These are phyloP conservation scores for Drosophila subpulchrella DNA, from an alignment of 1,140 invertebrate species.

Conservation along the genomic window DNA sequence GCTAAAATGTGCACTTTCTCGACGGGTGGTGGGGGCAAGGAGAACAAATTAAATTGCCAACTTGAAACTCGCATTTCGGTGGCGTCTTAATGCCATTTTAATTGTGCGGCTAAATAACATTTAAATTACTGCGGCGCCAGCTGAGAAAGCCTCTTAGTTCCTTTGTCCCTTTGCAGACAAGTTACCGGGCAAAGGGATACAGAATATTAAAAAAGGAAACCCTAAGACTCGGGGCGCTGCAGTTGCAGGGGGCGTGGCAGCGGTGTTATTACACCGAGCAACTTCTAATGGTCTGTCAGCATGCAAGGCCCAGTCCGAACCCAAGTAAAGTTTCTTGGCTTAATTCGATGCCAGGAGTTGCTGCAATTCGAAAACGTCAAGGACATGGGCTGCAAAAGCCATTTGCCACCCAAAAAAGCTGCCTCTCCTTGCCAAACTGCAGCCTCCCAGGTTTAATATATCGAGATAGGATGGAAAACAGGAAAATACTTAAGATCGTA, in stretches of 20 bases:
- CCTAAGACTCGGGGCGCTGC: slow-evolving; percentile 1
- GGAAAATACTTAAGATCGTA: not conserved
- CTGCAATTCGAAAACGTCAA: slow-evolving; percentile 41
- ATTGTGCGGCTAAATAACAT: slow-evolving; percentile 78
- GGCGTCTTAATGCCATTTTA: slow-evolving; percentile 73
- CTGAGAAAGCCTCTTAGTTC: slow-evolving; percentile 15
- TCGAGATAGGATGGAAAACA: not conserved
- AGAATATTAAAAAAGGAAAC: not conserved
- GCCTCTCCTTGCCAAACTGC: slow-evolving; percentile 7
- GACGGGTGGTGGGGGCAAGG: not conserved
- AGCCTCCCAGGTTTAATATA: slow-evolving; percentile 21
- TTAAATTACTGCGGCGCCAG: slow-evolving; percentile 77
- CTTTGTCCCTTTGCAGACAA: slow-evolving; percentile 30
- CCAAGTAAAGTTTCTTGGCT: slow-evolving; percentile 27
- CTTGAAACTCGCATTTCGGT: slow-evolving; percentile 49
- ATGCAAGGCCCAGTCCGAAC: slow-evolving; percentile 50
- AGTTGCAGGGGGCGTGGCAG: slow-evolving; percentile 22
- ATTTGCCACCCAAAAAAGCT: slow-evolving; percentile 11
- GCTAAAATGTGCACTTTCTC: slow-evolving; percentile 18
- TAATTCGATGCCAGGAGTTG: slow-evolving; percentile 29
- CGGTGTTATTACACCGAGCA: slow-evolving; percentile 44
- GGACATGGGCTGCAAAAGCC: slow-evolving; percentile 29
- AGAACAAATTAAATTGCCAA: slow-evolving; percentile 43
- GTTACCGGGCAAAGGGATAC: slow-evolving; percentile 29
- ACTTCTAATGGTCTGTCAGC: slow-evolving; percentile 68